Conservation (phyloP, 2,797 vertebrate genomes). For the Muraenolepis orangiensis region DNA sequence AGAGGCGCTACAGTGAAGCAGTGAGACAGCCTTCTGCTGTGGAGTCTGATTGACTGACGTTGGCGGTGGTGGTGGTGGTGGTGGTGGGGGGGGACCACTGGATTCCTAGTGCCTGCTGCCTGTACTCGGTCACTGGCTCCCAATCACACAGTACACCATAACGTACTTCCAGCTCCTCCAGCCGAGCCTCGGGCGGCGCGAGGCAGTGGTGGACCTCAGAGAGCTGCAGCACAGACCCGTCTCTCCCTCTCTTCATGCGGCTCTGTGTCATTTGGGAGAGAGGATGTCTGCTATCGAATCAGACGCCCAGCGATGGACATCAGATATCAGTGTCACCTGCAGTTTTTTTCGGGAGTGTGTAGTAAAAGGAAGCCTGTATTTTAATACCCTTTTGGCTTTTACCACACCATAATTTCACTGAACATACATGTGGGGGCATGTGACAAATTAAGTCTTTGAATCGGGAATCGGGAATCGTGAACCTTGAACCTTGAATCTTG, state of each 20-base stretch:
- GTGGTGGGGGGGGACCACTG: neutral
- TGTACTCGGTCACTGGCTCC: neutral
- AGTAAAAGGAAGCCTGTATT: no score
- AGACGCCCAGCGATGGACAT: neutral
- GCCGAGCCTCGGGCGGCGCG: no score
- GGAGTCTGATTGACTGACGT: neutral
- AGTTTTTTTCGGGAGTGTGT: neutral
- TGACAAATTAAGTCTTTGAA: no score
- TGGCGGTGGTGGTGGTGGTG: neutral
- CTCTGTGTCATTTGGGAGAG: no score
- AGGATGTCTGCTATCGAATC: neutral
- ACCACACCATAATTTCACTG: neutral
- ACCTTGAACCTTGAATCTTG: no score
- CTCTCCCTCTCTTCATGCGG: no score
- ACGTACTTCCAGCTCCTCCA: neutral
- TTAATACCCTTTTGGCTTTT: neutral
- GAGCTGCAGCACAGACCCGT: neutral
- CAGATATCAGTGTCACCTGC: neutral
- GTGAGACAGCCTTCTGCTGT: neutral
- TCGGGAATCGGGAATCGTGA: no score
- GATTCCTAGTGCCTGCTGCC: neutral
- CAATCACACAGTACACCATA: neutral
- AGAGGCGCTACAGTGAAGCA: neutral
- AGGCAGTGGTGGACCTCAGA: neutral
- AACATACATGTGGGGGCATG: neutral